A percentile compares a stretch with the other conserved stretches of the same genome.
These are phyloP conservation scores for Spatula clypeata DNA, from an alignment of 2,797 vertebrate species.

Conservation along the genomic window DNA sequence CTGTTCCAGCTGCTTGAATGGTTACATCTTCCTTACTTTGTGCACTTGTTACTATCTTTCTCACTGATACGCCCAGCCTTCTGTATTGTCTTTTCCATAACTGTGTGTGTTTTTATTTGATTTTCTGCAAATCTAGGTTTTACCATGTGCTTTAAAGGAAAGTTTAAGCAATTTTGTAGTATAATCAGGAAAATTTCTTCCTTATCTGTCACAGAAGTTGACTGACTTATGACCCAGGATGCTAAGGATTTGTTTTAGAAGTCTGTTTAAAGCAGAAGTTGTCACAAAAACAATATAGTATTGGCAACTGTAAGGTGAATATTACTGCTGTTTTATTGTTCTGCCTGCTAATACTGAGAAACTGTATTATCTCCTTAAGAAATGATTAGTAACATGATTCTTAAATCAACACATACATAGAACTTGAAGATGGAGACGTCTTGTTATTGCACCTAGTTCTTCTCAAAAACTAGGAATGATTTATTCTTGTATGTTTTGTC, in stretches of 20 bases:
- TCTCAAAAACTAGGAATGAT: not conserved
- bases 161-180: not conserved
- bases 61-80: not conserved
- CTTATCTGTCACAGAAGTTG: not conserved
- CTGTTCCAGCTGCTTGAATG: not conserved
- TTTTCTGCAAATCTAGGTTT: not conserved
- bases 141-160: not conserved
- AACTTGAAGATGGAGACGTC: not conserved
- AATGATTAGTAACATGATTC: not conserved
- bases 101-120: not conserved
- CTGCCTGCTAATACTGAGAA: not conserved
- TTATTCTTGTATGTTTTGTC: not conserved
- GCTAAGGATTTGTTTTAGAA: not conserved
- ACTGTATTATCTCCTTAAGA: not conserved
- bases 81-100: not conserved
- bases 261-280: not conserved
- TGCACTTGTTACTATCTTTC: not conserved
- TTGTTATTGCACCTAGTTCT: not conserved
- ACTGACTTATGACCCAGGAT: not conserved
- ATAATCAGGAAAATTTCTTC: not conserved
- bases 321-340: not conserved
- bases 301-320: not conserved
- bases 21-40: not conserved
- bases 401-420: not conserved
- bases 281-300: not conserved